These are phyloP conservation scores for Drosophila aff. DNA, from an alignment of 1,140 invertebrate species.

Conservation along the genomic window DNA sequence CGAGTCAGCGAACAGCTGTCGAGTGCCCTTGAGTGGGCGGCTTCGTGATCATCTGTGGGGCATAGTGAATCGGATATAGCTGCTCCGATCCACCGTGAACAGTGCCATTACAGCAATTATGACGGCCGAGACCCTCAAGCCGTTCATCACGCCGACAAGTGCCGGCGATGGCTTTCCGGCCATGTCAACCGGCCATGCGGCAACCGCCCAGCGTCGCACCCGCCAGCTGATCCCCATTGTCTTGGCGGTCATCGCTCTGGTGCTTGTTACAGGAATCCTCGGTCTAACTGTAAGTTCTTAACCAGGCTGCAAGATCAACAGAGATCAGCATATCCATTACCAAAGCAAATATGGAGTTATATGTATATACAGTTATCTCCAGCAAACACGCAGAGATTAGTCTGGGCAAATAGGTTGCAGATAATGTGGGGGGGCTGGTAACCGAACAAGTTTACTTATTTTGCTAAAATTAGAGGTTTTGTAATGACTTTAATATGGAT, in stretches of 20 bases:
- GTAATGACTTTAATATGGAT: background rate
- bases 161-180: constrained; percentile 66
- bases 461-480: background rate
- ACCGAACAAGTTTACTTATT: background rate
- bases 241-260: constrained; percentile 50
- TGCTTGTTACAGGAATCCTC: constrained; percentile 55
- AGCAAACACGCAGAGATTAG: background rate
- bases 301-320: background rate
- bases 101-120: constrained; percentile 56
- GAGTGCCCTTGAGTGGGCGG: constrained; percentile 48
- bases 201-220: constrained; percentile 52
- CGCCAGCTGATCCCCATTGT: constrained; percentile 60
- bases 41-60: constrained; percentile 21
- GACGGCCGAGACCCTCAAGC: constrained; percentile 84
- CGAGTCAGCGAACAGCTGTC: constrained; percentile 29
- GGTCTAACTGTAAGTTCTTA: constrained; percentile 66
- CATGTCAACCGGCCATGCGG: constrained; percentile 51
- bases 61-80: constrained; percentile 11
- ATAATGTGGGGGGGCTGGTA: background rate
- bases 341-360: background rate
- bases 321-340: background rate
- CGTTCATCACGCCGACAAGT: constrained; percentile 78
- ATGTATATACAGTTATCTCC: constrained; percentile 2
- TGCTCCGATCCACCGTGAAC: background rate
- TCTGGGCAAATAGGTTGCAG: background rate